Percentiles rank a stretch among this genome's conserved stretches.
Conservation (phyloP, 2,888 invertebrate genomes). For the Athetis lepigone region DNA sequence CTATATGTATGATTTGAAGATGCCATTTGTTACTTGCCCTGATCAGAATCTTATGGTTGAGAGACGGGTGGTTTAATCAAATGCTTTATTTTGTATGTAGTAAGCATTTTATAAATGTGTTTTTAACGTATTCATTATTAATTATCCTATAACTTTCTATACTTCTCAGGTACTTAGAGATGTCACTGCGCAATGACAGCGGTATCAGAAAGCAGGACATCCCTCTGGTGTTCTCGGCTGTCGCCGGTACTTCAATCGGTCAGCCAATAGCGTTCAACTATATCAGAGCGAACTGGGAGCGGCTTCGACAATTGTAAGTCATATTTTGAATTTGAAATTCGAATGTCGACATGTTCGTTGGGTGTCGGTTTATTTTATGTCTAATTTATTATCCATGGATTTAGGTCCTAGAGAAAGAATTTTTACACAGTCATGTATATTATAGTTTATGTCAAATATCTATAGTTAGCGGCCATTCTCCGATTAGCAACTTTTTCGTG, state of each 20-base stretch:
- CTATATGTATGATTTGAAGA: no score
- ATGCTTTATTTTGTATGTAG: no score
- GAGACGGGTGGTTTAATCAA: no score
- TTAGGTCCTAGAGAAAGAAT: no score
- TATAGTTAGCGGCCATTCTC: no score
- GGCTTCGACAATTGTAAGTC: slow-evolving; percentile 94
- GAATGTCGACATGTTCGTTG: not conserved
- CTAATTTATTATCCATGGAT: no score
- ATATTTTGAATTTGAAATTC: not conserved
- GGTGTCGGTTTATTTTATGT: no score
- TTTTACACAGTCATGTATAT: no score
- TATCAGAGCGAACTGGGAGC: slow-evolving; percentile 94
- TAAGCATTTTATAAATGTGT: not conserved
- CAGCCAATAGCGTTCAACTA: slow-evolving; percentile 95
- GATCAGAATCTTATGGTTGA: no score
- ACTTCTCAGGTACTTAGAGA: slow-evolving; percentile 92
- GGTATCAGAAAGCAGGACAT: slow-evolving; percentile 96
- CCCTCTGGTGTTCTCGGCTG: slow-evolving; percentile 93
- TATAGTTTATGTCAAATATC: no score
- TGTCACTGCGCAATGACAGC: slow-evolving; percentile 93
- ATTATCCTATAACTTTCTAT: not conserved
- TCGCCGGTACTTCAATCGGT: slow-evolving; percentile 94
- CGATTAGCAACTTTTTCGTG: no score
- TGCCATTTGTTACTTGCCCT: no score
- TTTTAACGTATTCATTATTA: not conserved